Percentiles rank a stretch among this genome's conserved stretches.
These are phyloP conservation scores for Psammodynastes pulverulentus DNA, from an alignment of 2,113 vertebrate species.

Conservation along the genomic window DNA sequence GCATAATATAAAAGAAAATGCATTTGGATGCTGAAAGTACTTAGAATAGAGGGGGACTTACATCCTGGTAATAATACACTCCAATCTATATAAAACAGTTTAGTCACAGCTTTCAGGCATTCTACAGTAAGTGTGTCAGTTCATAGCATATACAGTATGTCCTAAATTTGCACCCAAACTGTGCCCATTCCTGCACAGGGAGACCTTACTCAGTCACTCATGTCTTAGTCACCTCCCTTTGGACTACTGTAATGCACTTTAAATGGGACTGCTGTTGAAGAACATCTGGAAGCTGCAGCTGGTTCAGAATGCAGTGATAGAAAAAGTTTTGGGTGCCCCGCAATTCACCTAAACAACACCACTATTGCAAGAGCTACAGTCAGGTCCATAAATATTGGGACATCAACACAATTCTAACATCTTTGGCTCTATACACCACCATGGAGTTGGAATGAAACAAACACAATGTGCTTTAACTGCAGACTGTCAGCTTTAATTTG, in stretches of 20 bases:
- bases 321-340: neutral
- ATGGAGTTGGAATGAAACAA: too few relatives aligned
- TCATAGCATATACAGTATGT: neutral
- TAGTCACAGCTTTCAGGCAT: neutral
- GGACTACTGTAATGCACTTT: neutral
- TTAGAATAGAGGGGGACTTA: neutral
- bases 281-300: neutral
- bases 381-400: too few relatives aligned
- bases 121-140: neutral
- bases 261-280: neutral
- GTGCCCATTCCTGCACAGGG: neutral
- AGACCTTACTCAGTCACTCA: neutral
- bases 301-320: neutral
- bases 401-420: too few relatives aligned
- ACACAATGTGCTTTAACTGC: too few relatives aligned
- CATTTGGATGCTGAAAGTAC: slow-evolving; percentile 27
- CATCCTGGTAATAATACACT: neutral
- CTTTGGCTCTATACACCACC: too few relatives aligned
- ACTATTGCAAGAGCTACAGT: too few relatives aligned
- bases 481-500: too few relatives aligned
- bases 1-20: slow-evolving; percentile 12
- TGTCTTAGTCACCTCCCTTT: neutral
- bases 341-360: neutral
- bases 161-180: neutral
- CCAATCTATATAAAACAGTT: neutral